phyloP scores from a whole-genome alignment of 2,888 invertebrate species.

The Microplitis manilae region DNA sequence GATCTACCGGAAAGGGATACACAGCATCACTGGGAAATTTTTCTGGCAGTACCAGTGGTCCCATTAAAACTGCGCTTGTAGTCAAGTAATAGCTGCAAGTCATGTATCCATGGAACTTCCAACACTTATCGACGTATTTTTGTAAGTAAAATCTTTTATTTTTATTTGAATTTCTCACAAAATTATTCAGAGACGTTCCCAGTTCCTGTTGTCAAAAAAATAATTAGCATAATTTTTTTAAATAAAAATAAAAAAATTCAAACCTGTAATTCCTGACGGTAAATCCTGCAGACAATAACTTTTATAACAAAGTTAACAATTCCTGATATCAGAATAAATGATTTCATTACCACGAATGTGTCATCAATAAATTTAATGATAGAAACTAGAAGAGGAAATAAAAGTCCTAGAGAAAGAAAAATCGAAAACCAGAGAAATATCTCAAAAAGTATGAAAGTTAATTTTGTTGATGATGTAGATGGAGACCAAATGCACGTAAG shows the following conservation, averaged over 20 bases:
- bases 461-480: constrained; percentile 34
- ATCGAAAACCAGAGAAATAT: constrained; percentile 34
- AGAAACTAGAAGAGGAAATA: constrained; percentile 36
- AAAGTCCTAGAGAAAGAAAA: constrained; percentile 23
- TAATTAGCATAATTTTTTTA: background rate
- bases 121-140: constrained; percentile 49
- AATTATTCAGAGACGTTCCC: constrained; percentile 50
- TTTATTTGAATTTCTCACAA: constrained; percentile 43
- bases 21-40: constrained; percentile 47
- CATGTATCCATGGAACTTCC: constrained; percentile 41
- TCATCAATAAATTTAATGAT: constrained; percentile 33
- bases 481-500: constrained; percentile 49
- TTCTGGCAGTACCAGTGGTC: constrained; percentile 48
- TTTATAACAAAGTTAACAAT: constrained; percentile 48
- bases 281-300: constrained; percentile 44
- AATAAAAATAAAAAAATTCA: background rate
- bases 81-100: constrained; percentile 47
- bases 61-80: constrained; percentile 47
- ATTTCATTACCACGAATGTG: constrained; percentile 47
- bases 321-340: constrained; percentile 43
- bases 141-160: constrained; percentile 45
- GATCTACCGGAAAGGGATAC: constrained; percentile 48
- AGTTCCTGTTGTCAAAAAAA: constrained; percentile 41
- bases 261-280: constrained; percentile 49
- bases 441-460: constrained; percentile 38